A percentile compares a stretch with the other conserved stretches of the same genome.
These are phyloP conservation scores for Hyperoodon ampullatus DNA, from an alignment of 2,113 vertebrate genomes.

Conservation along the genomic window DNA sequence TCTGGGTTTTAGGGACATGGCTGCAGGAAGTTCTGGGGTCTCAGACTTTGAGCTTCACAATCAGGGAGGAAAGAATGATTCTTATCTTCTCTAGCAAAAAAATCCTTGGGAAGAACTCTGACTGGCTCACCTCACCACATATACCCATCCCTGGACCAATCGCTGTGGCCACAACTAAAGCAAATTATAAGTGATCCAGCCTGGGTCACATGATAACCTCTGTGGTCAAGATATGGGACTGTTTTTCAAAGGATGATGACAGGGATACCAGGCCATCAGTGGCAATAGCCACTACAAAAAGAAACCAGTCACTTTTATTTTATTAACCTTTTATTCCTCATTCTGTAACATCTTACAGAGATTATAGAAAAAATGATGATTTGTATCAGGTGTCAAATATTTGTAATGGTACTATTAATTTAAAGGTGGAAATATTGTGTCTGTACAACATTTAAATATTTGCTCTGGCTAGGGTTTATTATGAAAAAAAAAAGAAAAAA, in stretches of 20 bases:
- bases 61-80: not conserved
- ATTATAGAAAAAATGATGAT: not conserved
- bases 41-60: not conserved
- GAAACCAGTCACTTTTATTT: not conserved
- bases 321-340: not conserved
- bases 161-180: not conserved
- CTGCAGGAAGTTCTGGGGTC: not conserved
- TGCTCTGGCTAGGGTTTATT: conserved; percentile 20
- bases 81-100: not conserved
- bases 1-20: not conserved
- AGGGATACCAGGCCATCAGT: not conserved
- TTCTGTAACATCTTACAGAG: not conserved
- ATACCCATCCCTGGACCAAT: not conserved
- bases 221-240: not conserved
- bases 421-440: conserved; percentile 41
- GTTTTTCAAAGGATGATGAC: not conserved
- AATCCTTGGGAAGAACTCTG: not conserved
- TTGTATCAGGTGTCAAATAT: conserved; percentile 16
- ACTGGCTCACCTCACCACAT: not conserved
- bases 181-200: not conserved
- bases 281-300: not conserved
- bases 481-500: not conserved
- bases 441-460: conserved; percentile 10
- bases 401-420: conserved; percentile 26
- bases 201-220: not conserved